phyloP scores from a whole-genome alignment of 2,888 invertebrate genomes.

The Orchesella flavescens region DNA sequence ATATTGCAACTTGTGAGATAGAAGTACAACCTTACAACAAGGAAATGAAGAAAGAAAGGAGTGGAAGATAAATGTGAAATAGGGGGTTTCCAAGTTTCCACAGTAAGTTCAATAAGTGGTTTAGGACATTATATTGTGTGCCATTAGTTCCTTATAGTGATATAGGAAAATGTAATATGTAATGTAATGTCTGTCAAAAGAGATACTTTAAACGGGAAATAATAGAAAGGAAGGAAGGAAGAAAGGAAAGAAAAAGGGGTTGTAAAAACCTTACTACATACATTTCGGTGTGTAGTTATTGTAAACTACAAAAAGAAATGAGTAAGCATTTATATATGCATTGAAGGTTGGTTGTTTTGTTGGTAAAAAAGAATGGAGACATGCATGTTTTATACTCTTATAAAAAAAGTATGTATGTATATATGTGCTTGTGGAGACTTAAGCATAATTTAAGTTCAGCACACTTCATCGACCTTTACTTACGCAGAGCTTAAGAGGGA shows the following conservation, averaged over 20 bases:
- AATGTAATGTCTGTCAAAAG: no score
- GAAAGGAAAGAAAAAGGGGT: constrained; percentile 32
- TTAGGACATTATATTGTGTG: constrained; percentile 16
- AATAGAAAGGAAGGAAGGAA: constrained; percentile 34
- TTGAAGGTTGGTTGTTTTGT: neutral
- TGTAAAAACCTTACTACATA: neutral
- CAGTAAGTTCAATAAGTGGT: constrained; percentile 27
- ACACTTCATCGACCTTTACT: no score
- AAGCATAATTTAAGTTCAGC: no score
- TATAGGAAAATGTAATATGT: no score
- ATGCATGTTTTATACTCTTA: neutral
- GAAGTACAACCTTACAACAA: no score
- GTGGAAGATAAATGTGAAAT: constrained; percentile 43
- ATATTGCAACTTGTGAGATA: no score
- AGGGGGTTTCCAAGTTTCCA: constrained; percentile 3
- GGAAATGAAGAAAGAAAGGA: constrained; percentile 29
- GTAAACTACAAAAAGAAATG: neutral
- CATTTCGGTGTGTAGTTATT: neutral
- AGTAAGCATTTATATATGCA: neutral
- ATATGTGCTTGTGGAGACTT: no score
- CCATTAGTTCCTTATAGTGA: neutral
- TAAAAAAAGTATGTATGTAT: neutral
- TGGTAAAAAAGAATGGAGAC: neutral
- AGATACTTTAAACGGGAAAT: neutral
- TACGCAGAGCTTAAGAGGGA: no score